Base-by-base conservation (phyloP, 2,888 invertebrate genomes). In the Cybosia mesomella region DNA sequence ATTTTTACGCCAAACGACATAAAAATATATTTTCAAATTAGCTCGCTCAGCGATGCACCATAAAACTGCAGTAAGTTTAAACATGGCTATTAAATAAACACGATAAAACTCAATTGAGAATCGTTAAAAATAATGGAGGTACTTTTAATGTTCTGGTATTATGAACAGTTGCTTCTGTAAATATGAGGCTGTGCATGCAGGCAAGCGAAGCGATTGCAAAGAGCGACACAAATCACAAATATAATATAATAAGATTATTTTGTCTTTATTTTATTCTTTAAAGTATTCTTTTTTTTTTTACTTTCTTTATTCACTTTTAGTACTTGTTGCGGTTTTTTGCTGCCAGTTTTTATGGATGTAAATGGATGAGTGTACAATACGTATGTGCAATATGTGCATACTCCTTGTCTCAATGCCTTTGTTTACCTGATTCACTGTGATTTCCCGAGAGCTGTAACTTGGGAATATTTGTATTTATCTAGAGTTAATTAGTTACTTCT, bases 71-170 rank as follows among this genome's bases (percentile, higher is more conserved):
- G 34, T 71, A 59, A 70, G 57, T 64, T 63, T 28, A 59, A 58
- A 72, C 68, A 64, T n/a, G 13, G 22, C 49, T 59, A 58, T 72
- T 60, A 70, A 70, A 68, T 58, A 54, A 58, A 58, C 49, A 55
- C 64, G 0, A 61, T 75, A 77, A 75, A 77, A 65, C 59, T 49
- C 73, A 72, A 73, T 69, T 66, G 34, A 63, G 28, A 24, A 64
- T 70, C 75, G 67, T 77, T 64, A 72, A 71, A 61, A 66, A 63
- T 43, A 68, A 68, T 54, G 64, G 49, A 69, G 66, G 64, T 36
- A 64, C 28, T 28, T n/a, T 28, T 39, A 62, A 65, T 67, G 49
- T 65, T 28, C 39, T 28, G 36, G 58, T 34, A 28, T 62, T 67
- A 24, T 58, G 18, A 34, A 62, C 54, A 54, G 34, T 49, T 32